Evolutionary conservation across 2,113 vertebrate genomes (phyloP), one percentile per base, ranked within the genome.

Genomic region (Lophotis ruficrista): DNA sequence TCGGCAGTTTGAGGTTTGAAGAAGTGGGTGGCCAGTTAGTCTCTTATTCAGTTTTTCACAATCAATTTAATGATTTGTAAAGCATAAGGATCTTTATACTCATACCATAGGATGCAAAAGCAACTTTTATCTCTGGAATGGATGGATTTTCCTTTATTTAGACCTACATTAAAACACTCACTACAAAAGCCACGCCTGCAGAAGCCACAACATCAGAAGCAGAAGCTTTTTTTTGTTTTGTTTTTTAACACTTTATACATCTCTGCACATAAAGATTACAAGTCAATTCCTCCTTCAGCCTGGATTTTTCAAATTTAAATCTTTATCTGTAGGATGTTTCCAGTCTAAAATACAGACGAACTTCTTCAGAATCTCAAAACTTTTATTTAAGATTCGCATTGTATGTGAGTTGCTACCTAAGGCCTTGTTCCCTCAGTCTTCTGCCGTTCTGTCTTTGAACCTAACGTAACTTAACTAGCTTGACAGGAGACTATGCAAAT

Each of bases 1-100:
- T 76, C 65, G 85, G 51, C 17, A 87, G 24, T 94, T 61, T 77
- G 28, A 31, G 47, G 35, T 91, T 92, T 86, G 43, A 85, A 90
- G 86, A 94, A 95, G 61, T 95, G 93, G 72, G 88, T 93, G 72
- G 43, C 54, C 58, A 86, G 25, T 72, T 94, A 85, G 64, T 78
- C 62, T 90, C 35, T 87, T 84, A 80, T 37, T 87, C 38, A 76
- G 22, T 57, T 76, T 91, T 88, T 93, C 50, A 86, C 12, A 72
- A 60, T 45, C 51, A 62, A 58, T 96, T 79, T 95, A 91, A 92
- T 37, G 23, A 37, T 47, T 17, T n/a, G 47, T 76, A 43, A 87
- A 83, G 21, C 41, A 58, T 71, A 77, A 66, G 7, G n/a, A 66
- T 50, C 15, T 78, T 87, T 78, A 61, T 62, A 77, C 6, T 76